Evolutionary conservation across 1,140 invertebrate genomes (phyloP), one percentile per base, ranked within the genome.

Genomic region (Aphaenogaster ashmeadi): DNA sequence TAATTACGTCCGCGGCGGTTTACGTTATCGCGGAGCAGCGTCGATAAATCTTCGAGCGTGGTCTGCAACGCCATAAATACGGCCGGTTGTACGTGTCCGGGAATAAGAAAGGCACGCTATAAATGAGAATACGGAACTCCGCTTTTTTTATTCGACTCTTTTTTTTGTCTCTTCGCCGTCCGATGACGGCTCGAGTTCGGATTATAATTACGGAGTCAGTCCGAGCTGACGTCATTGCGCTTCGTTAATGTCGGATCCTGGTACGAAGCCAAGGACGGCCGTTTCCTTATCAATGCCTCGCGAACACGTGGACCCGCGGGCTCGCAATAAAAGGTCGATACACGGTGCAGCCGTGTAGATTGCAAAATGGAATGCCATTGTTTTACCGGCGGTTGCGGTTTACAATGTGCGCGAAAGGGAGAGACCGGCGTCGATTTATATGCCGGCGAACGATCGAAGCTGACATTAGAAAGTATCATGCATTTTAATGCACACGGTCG

Each of bases 281-380:
- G n/a, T 80, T 62, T 72, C 36, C 86, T 87, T 87, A 87, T 87
- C 86, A 72, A 33, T 44, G 58, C 44, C 33, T 71, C 27, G 64
- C 64, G 79, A 81, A 71, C 36, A 54, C 64, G 62, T 64, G 60
- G 21, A 41, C 21, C 54, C 13, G 8, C 6, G 13, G 44, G 21
- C 18, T 41, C n/a, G 44, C 60, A 52, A 67, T 64, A 47, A 84
- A 33, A 74, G 67, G 27, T 62, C 56, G 80, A 71, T 44, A 60
- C 80, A 62, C 54, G 52, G 11, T 21, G 21, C 13, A 18, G 2
- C 8, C n/a, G 41, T n/a, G 41, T 62, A 60, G 69, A 58, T 75
- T 83, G 80, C 69, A 62, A 84, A 84, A 74, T 60, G 33, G 69
- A 84, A 84, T 84, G 41, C 69, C 69, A 84, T 84, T 84, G 80